Conservation (phyloP, 2,113 vertebrate species). For the Acanthisitta chloris region DNA sequence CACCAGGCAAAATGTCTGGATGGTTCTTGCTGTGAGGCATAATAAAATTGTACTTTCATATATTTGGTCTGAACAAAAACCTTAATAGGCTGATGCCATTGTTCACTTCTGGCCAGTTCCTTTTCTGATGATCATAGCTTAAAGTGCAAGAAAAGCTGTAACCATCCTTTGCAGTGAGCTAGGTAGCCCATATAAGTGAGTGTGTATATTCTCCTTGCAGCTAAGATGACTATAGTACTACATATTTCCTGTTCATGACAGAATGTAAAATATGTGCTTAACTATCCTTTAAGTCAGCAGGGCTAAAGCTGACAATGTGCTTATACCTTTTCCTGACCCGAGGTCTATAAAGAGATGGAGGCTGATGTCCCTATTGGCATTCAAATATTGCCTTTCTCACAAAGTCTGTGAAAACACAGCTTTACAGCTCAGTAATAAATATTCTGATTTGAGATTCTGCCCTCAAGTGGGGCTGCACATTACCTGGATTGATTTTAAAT, state of each 20-base stretch:
- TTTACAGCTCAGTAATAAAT: conserved; percentile 21
- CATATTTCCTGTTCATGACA: not conserved
- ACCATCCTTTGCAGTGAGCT: not conserved
- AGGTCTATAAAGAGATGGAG: not conserved
- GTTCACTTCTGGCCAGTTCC: not conserved
- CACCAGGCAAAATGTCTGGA: not conserved
- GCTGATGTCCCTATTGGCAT: not conserved
- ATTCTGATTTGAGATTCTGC: not conserved
- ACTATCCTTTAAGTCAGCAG: not conserved
- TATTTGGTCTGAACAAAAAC: not conserved
- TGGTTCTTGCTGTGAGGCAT: not conserved
- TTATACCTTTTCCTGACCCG: not conserved
- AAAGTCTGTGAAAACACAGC: not conserved
- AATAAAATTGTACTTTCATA: not conserved
- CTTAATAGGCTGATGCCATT: not conserved
- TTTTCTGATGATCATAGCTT: not conserved
- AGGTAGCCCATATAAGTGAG: not conserved
- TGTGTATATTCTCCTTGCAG: not conserved
- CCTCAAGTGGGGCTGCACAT: not conserved
- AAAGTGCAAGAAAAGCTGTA: not conserved
- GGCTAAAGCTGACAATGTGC: not conserved
- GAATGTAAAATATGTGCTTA: conserved; percentile 5
- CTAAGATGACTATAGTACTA: not conserved
- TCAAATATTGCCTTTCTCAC: not conserved
- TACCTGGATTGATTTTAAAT: conserved; percentile 31